These are phyloP conservation scores for Aurelia coerulea DNA, from an alignment of 30 jellyfish, hydroid and myxozoan genomes.

Conservation along the genomic window DNA sequence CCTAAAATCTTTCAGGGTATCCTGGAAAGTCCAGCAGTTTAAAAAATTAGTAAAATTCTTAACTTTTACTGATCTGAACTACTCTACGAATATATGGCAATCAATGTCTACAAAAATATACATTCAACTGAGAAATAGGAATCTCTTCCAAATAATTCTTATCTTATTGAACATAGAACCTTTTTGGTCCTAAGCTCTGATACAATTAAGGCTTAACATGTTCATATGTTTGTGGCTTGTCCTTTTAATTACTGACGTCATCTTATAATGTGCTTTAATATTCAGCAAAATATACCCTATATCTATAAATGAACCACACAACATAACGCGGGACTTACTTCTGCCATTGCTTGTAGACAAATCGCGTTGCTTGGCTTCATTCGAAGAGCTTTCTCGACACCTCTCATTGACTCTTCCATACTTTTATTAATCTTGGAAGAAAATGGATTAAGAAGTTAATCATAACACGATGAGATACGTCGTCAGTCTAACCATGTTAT, in stretches of 20 bases:
- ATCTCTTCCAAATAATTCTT: background rate
- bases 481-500: too few relatives aligned
- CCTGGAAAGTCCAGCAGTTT: background rate
- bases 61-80: background rate
- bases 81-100: too few relatives aligned
- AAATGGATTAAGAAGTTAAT: background rate
- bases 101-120: too few relatives aligned
- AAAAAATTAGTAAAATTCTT: background rate
- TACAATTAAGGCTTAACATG: too few relatives aligned
- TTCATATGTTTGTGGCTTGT: too few relatives aligned
- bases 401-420: constrained; percentile 38
- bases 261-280: too few relatives aligned
- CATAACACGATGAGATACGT: background rate
- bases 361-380: constrained; percentile 46
- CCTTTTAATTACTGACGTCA: too few relatives aligned
- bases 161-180: background rate
- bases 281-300: too few relatives aligned
- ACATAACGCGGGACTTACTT: constrained; percentile 7
- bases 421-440: constrained; percentile 18
- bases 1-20: too few relatives aligned
- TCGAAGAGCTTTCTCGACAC: constrained; percentile 39
- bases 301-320: too few relatives aligned
- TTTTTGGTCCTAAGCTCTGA: too few relatives aligned
- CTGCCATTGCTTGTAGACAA: constrained; percentile 62
- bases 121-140: background rate